These are phyloP conservation scores for Lepus timidus DNA, from an alignment of 2,113 vertebrate genomes.

Conservation along the genomic window DNA sequence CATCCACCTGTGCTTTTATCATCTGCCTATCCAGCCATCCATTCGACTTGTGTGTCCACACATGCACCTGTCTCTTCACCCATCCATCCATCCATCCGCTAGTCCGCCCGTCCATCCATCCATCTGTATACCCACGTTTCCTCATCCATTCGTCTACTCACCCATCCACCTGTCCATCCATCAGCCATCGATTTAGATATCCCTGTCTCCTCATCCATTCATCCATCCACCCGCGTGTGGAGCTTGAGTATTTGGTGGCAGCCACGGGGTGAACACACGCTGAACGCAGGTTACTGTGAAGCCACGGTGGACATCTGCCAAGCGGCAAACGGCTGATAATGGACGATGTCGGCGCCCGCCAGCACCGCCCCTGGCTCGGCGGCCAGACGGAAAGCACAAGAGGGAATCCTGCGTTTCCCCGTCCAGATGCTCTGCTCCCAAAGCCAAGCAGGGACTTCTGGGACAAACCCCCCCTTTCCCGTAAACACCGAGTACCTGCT, in stretches of 20 bases:
- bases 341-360: not conserved
- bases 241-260: not conserved
- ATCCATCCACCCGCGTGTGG: rapidly evolving
- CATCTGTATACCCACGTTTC: too few relatives aligned
- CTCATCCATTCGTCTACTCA: rapidly evolving
- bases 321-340: not conserved
- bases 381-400: not conserved
- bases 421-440: not conserved
- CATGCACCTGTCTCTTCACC: not conserved
- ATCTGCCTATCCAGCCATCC: not conserved
- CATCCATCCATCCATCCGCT: not conserved
- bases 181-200: too few relatives aligned
- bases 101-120: not conserved
- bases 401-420: not conserved
- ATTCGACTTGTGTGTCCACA: too few relatives aligned
- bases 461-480: not conserved
- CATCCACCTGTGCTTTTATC: rapidly evolving
- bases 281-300: rapidly evolving
- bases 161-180: rapidly evolving
- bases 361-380: not conserved
- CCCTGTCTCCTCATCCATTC: too few relatives aligned
- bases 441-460: not conserved
- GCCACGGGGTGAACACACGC: too few relatives aligned
- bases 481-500: not conserved
- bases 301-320: rapidly evolving